Evolutionary conservation across 2,888 invertebrate genomes (phyloP), one percentile per base, ranked within the genome.

Genomic region (Meteorus colon): DNA sequence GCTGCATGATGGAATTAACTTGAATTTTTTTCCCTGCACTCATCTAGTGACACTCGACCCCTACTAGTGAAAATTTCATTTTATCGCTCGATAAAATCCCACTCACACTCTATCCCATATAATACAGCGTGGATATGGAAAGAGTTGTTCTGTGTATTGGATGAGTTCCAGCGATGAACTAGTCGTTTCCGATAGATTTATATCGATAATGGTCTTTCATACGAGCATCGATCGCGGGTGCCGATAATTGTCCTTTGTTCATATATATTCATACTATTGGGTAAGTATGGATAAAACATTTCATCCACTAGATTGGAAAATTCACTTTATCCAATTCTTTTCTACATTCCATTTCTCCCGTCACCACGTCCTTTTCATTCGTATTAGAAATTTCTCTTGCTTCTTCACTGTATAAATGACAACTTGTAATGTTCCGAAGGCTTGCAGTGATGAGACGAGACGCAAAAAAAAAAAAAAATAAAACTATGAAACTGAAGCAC

Each of bases 81-180:
- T 27, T 34, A 37, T 67, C 71, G 76, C 65, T 76, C 80, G 77
- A 79, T 77, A 77, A 81, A 78, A 19, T 19, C 34, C 71, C 68
- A 73, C 63, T n/a, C 48, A 27, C 51, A 41, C 74, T 19, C 19
- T 37, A 10, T 65, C 55, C 41, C 8, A 19, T 55, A 55, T 41
- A 55, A 62, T 24, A 74, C 68, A 59, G 72, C 51, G 74, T 76
- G 81, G 84, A 85, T 83, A 83, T 84, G 79, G 83, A 81, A 81
- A 83, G 81, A 78, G 78, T 83, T 82, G 79, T 81, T 83, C 84
- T 55, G 12, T 27, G 27, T 71, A 59, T 62, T 76, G 75, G 75
- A 24, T 67, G 62, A 41, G 72, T 76, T 76, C 72, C 72, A 72
- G 48, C 65, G 34, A 24, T 27, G 48, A 24, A 45, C 67, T 74